These are phyloP conservation scores for Hycleus phaleratus DNA, from an alignment of 1,140 invertebrate species.

Conservation along the genomic window DNA sequence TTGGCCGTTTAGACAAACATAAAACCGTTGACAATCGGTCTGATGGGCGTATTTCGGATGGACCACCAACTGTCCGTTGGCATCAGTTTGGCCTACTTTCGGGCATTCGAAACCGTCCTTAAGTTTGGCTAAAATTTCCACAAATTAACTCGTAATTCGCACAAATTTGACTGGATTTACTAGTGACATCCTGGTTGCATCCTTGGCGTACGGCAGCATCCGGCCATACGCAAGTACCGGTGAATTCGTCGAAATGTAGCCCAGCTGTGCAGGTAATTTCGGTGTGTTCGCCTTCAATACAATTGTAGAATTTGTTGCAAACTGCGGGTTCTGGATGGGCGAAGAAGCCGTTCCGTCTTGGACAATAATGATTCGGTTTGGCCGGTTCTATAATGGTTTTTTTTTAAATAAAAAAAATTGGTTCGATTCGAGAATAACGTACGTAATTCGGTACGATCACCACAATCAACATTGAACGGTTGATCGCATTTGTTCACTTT, in stretches of 20 bases:
- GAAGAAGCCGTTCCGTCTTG: conserved; percentile 80
- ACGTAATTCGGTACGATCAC: conserved; percentile 77
- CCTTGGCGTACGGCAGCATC: conserved; percentile 68
- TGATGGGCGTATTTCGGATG: conserved; percentile 84
- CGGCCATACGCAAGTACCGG: conserved; percentile 81
- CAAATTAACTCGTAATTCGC: neutral
- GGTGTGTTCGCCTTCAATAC: conserved; percentile 73
- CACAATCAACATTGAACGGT: conserved; percentile 83
- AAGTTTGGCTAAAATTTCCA: conserved; percentile 48
- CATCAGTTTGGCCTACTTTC: conserved; percentile 56
- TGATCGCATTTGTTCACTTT: conserved; percentile 86
- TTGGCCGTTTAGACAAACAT: conserved; percentile 79
- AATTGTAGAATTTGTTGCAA: conserved; percentile 83
- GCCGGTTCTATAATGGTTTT: conserved; percentile 56
- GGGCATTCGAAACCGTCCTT: conserved; percentile 79
- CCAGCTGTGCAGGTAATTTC: conserved; percentile 77
- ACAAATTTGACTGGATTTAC: conserved; percentile 29
- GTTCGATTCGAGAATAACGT: conserved; percentile 45
- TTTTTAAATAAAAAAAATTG: too few species aligned
- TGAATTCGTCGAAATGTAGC: conserved; percentile 81
- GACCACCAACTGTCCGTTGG: conserved; percentile 63
- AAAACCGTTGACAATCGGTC: conserved; percentile 80
- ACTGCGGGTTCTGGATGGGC: conserved; percentile 71
- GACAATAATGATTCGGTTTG: conserved; percentile 63
- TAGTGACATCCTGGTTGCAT: conserved; percentile 45